Evolutionary conservation across 2,888 invertebrate genomes (phyloP).

Genomic region (Calameuta filiformis): DNA sequence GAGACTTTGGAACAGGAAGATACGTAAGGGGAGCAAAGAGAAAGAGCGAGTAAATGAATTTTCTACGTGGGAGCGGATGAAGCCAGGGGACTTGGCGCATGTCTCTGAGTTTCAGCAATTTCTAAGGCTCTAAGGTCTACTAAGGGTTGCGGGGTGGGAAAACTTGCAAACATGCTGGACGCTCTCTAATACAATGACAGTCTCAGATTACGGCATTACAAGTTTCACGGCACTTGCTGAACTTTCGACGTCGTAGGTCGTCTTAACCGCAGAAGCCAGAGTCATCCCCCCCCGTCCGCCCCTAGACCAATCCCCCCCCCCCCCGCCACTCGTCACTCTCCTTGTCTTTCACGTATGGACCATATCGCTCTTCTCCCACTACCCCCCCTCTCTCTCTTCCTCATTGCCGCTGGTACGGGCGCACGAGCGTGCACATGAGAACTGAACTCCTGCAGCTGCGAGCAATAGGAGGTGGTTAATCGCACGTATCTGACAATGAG

Average conservation of each 20-base stretch:
- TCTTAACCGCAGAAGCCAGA: slow-evolving; percentile 5
- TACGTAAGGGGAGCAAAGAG: not conserved
- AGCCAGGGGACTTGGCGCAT: not conserved
- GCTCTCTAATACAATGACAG: slow-evolving; percentile 45
- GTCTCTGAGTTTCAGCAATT: not conserved
- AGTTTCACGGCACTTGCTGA: slow-evolving; percentile 30
- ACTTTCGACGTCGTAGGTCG: slow-evolving; percentile 1
- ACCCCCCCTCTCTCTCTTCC: not conserved
- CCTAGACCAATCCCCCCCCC: not conserved
- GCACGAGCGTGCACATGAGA: not conserved
- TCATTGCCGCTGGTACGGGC: not conserved
- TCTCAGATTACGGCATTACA: slow-evolving; percentile 47
- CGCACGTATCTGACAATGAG: not conserved
- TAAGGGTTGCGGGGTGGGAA: slow-evolving; percentile 3
- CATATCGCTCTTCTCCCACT: not conserved
- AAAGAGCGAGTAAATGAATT: not conserved
- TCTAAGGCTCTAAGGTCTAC: not conserved
- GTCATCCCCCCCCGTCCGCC: not conserved
- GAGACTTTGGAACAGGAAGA: not conserved
- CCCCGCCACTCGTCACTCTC: no score
- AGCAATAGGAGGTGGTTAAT: not conserved
- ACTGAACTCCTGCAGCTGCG: not conserved
- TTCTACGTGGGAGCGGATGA: not conserved
- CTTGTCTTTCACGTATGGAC: not conserved
- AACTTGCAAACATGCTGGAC: slow-evolving; percentile 25